Conservation (phyloP, 2,888 invertebrate species). For the Meta bourneti region DNA sequence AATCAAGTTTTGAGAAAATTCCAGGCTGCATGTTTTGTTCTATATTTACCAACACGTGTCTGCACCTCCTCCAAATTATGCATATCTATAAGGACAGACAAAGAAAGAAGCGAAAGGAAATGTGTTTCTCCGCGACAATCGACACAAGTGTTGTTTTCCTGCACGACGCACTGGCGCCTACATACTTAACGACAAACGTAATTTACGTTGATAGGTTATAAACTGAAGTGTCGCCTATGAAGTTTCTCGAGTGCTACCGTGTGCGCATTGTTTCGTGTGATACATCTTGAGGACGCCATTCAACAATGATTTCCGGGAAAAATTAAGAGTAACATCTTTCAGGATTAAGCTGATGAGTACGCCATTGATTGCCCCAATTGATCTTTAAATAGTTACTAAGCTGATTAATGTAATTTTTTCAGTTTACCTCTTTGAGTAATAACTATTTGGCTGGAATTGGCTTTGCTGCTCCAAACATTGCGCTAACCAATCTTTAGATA, state of each 20-base stretch:
- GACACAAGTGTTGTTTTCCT: conserved; percentile 19
- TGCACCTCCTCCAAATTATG: not conserved
- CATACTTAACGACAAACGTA: conserved; percentile 39
- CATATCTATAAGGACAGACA: not conserved
- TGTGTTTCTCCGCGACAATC: not conserved
- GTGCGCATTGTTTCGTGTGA: not conserved
- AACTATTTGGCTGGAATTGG: no score
- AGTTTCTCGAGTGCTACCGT: not conserved
- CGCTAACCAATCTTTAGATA: no score
- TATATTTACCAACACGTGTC: not conserved
- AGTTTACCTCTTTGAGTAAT: no score
- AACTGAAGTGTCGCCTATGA: not conserved
- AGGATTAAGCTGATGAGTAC: not conserved
- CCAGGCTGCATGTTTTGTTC: not conserved
- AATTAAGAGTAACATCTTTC: not conserved
- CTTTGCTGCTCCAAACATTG: no score
- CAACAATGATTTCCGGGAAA: not conserved
- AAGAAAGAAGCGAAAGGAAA: not conserved
- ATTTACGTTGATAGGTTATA: conserved; percentile 39
- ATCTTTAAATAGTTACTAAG: no score
- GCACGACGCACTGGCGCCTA: conserved; percentile 23
- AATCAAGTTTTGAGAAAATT: not conserved
- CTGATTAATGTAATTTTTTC: no score
- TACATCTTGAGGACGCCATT: not conserved
- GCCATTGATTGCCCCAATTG: not conserved